phyloP scores from a whole-genome alignment of 2,888 invertebrate genomes.

The Drosophila atroscutellata region DNA sequence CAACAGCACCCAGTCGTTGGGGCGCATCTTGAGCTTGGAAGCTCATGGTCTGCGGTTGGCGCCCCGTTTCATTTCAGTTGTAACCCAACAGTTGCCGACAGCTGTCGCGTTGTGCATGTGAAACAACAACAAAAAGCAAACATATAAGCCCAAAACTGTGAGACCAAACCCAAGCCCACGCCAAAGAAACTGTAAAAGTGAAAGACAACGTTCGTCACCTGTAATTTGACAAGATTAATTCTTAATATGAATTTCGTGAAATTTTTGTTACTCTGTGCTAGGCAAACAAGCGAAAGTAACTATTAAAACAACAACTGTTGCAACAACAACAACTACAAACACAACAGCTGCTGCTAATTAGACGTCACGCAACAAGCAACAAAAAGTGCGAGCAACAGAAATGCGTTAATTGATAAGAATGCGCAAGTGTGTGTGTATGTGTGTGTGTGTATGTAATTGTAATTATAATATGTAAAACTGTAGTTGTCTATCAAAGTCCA shows the following conservation, averaged over 20 bases:
- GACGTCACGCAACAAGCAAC: constrained; percentile 51
- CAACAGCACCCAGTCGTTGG: constrained; percentile 59
- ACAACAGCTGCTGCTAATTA: constrained; percentile 55
- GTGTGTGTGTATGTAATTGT: not conserved
- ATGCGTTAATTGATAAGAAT: constrained; percentile 44
- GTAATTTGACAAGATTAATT: constrained; percentile 68
- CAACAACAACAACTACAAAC: constrained; percentile 3
- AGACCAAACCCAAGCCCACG: constrained; percentile 18
- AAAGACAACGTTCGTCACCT: constrained; percentile 52
- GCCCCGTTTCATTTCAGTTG: constrained; percentile 52
- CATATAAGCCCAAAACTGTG: constrained; percentile 8
- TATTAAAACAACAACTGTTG: constrained; percentile 17
- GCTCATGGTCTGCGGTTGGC: constrained; percentile 6
- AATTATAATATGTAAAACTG: too few relatives aligned
- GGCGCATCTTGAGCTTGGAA: constrained; percentile 52
- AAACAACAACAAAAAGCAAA: constrained; percentile 11
- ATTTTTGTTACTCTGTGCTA: constrained; percentile 30
- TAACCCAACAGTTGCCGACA: constrained; percentile 59
- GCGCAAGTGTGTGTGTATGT: constrained; percentile 6
- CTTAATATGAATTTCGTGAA: constrained; percentile 57
- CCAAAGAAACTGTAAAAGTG: constrained; percentile 66
- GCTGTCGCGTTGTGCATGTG: constrained; percentile 47
- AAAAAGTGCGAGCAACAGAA: constrained; percentile 35
- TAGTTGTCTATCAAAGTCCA: constrained; percentile 27
- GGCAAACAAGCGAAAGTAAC: constrained; percentile 68